Evolutionary conservation across 1,140 invertebrate genomes (phyloP).

Genomic region (Asbolus verrucosus): DNA sequence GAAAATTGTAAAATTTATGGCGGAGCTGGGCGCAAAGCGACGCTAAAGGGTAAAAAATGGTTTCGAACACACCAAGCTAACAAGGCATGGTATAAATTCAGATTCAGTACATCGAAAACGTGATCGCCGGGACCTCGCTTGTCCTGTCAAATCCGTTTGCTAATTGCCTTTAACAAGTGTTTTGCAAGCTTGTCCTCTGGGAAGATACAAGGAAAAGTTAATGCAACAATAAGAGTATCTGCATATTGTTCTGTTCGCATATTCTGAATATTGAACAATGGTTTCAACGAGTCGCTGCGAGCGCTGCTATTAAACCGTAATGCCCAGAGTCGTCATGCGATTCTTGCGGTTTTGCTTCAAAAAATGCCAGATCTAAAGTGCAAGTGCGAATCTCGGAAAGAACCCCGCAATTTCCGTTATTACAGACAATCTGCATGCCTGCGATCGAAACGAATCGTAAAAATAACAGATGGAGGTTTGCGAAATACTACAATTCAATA

Average conservation of each 20-base stretch:
- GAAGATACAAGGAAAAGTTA: constrained; percentile 43
- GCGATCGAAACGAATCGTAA: constrained; percentile 11
- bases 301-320: constrained; percentile 23
- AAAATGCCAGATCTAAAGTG: neutral
- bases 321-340: constrained; percentile 15
- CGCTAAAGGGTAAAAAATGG: constrained; percentile 22
- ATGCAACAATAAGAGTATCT: constrained; percentile 42
- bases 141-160: constrained; percentile 47
- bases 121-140: constrained; percentile 40
- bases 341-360: constrained; percentile 6
- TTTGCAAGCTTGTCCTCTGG: constrained; percentile 45
- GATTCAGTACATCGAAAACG: constrained; percentile 44
- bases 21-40: neutral
- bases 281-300: constrained; percentile 3
- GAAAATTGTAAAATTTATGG: constrained; percentile 13
- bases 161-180: constrained; percentile 46
- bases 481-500: constrained; percentile 33
- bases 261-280: constrained; percentile 38
- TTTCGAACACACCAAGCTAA: constrained; percentile 15
- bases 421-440: constrained; percentile 32
- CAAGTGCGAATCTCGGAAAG: constrained; percentile 16
- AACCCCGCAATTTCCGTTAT: constrained; percentile 28
- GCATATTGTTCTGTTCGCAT: constrained; percentile 38
- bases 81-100: constrained; percentile 37
- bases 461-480: constrained; percentile 31